Base-by-base conservation (phyloP, 2,113 vertebrate genomes). In the Muntiacus reevesi region DNA sequence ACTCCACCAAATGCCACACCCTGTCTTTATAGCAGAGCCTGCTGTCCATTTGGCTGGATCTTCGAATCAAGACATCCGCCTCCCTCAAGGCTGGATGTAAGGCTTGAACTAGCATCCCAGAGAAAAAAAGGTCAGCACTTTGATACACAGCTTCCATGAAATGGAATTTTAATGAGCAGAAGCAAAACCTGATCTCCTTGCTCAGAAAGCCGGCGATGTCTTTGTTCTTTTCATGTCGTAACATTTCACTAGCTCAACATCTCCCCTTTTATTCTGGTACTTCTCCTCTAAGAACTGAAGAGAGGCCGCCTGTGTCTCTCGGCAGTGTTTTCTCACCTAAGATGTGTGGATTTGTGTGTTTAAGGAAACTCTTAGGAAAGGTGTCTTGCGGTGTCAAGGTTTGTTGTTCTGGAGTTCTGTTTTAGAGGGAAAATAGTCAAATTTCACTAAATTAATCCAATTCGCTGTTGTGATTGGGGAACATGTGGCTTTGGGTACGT, bases 141-240 rank as follows among this genome's bases (percentile, higher is more conserved):
- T 97, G 97, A 98, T 98, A 97, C 95, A 96, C 43, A 89, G 74
- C 55, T 98, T 97, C 94, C 93, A 95, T 94, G 98, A 97, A 96
- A 98, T 95, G 97, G 97, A 98, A 98, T 98, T 98, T 97, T 98
- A 98, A 98, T 98, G 98, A 98, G 86, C 59, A 95, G 89, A 84
- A 33, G 88, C 78, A 92, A 83, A 96, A 90, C 92, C 87, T 36
- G 94, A 97, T 91, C 92, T 82, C 91, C 95, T 98, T 90, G 95
- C 95, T 98, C 97, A 96, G 96, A 97, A 97, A 97, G 79, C 81
- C 59, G 54, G 43, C 50, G 59, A 47, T 59, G 59, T 79, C 85
- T 97, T 94, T 95, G 64, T 91, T 91, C 95, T 92, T 89, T 97
- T 86, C 47, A 40, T 79, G 74, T 82, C 85, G 76, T 81, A 91